Percentiles rank a stretch among this genome's conserved stretches.
Evolutionary conservation across 2,797 vertebrate genomes (phyloP).

Genomic region (Spinus olivaceus): DNA sequence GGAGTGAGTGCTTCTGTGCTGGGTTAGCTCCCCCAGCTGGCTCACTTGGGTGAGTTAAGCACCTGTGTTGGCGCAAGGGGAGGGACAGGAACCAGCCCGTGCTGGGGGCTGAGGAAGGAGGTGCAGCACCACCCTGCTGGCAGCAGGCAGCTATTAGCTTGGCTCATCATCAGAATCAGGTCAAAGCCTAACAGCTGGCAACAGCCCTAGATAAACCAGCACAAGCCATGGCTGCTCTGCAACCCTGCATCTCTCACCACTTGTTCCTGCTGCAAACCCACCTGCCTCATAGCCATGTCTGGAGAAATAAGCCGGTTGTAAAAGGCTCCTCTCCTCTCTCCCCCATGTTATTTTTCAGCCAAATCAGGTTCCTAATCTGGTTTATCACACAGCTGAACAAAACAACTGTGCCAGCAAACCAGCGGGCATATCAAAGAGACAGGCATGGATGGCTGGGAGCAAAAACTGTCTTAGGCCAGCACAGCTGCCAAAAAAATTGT

Average conservation of each 20-base stretch:
- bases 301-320: not conserved
- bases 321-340: not conserved
- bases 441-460: not conserved
- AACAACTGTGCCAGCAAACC: constrained; percentile 6
- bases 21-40: not conserved
- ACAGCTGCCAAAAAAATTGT: constrained; percentile 37
- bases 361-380: constrained; percentile 16
- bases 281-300: not conserved
- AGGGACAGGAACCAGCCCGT: not conserved
- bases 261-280: not conserved
- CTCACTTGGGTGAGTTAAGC: not conserved
- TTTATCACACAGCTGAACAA: constrained; percentile 12
- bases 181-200: not conserved
- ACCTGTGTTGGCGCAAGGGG: not conserved
- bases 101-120: not conserved
- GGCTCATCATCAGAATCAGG: not conserved
- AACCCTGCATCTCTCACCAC: accelerated
- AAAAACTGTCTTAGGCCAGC: not conserved
- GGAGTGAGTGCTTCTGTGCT: not conserved
- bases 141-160: not conserved
- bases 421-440: not conserved
- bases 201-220: not conserved
- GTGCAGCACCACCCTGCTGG: not conserved
- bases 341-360: not conserved
- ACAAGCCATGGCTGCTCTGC: not conserved